Evolutionary conservation across 2,113 vertebrate genomes (phyloP), one percentile per base, ranked within the genome.

Genomic region (Salvelinus sp.): DNA sequence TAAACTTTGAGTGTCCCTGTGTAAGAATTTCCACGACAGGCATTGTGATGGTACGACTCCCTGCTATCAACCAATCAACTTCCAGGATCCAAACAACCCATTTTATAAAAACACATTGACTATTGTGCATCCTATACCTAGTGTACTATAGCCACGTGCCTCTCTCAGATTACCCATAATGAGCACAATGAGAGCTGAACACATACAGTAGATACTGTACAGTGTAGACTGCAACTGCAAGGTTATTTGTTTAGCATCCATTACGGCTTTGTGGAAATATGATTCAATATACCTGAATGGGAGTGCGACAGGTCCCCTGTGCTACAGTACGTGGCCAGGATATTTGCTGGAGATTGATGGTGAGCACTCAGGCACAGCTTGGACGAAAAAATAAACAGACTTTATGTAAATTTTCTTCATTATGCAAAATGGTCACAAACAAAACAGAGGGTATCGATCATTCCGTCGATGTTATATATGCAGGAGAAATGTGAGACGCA

Each of bases 401-500:
- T 80, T 88, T 86, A 92, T 93, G 88, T 74, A 89, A 90, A 93
- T 93, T 86, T 79, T n/a, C 78, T 77, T 90, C 76, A 87, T 90
- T 92, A 91, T 87, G 78, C 81, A 87, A 87, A 85, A 87, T 82
- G 76, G 72, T 48, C 5, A 76, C 83, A 83, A 84, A 88, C 83
- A 70, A 86, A 91, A 80, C 76, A 57, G 83, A 90, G 83, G 83
- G 88, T 82, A 91, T 92, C 66, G 84, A 92, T 92, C 87, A 90
- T 85, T 68, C 54, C 81, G 75, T 74, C 81, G 83, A 85, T 83
- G 67, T 86, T 83, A 68, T 76, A 83, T 85, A 82, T 80, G 83
- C 78, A 4, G 25, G 66, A 79, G 47, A 77, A 80, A 80, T 80
- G 73, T 90, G 79, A 28, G 73, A 54, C 67, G n/a, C 23, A 44